Percentiles rank a stretch among this genome's conserved stretches.
Evolutionary conservation across 2,113 vertebrate genomes (phyloP).

Genomic region (Micromys minutus): DNA sequence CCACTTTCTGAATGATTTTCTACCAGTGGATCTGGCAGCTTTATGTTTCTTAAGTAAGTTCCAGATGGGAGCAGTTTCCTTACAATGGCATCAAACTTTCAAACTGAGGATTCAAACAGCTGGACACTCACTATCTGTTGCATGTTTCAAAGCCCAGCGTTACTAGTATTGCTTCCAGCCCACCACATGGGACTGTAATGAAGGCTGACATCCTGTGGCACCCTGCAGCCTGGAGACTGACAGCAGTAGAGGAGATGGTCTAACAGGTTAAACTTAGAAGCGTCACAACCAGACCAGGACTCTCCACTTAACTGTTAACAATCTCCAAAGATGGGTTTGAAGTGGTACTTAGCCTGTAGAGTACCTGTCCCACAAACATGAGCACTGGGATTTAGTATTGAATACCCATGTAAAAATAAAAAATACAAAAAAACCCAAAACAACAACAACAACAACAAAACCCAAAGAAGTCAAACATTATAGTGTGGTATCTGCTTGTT

Average conservation of each 20-base stretch:
- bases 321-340: not conserved
- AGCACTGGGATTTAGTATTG: not conserved
- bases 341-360: not conserved
- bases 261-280: not conserved
- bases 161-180: not conserved
- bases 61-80: not conserved
- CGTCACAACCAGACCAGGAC: slow-evolving; percentile 1
- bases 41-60: not conserved
- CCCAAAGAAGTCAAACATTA: not conserved
- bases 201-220: not conserved
- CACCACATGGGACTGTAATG: not conserved
- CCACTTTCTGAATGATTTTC: not conserved
- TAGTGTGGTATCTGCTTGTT: not conserved
- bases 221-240: not conserved
- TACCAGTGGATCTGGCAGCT: not conserved
- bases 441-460: too few species aligned
- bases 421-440: too few species aligned
- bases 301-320: slow-evolving; percentile 47
- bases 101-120: not conserved
- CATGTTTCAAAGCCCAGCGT: not conserved
- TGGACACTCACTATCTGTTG: not conserved
- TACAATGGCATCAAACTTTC: not conserved
- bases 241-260: not conserved
- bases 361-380: not conserved
- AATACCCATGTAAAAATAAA: too few species aligned